Evolutionary conservation across 2,888 invertebrate species (phyloP).

Genomic region (Fabriciana adippe): DNA sequence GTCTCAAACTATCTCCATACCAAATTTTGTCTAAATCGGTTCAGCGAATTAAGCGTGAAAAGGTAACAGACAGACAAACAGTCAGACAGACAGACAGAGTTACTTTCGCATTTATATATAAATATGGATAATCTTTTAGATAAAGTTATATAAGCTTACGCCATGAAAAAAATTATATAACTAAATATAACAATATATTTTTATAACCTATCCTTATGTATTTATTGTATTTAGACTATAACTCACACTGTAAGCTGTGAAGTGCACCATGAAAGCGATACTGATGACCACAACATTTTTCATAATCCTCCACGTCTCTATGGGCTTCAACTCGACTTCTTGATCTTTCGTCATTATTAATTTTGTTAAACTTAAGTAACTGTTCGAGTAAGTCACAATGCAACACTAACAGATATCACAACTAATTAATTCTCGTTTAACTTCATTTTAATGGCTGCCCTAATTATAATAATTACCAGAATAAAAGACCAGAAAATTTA

Average conservation of each 20-base stretch:
- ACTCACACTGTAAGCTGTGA: conserved; percentile 83
- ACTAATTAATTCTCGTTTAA: neutral
- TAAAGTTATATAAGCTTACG: no score
- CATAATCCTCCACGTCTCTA: conserved; percentile 67
- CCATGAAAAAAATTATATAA: neutral
- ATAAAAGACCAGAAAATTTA: neutral
- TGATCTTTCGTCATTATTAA: conserved; percentile 39
- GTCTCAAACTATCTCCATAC: no score
- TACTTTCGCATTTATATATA: no score
- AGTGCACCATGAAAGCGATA: conserved; percentile 84
- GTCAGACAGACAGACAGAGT: no score
- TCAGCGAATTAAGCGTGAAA: no score
- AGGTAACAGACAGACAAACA: no score
- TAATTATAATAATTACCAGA: conserved; percentile 8
- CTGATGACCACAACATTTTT: conserved; percentile 81
- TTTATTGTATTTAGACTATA: conserved; percentile 6
- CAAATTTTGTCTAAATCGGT: no score
- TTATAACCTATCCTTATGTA: neutral
- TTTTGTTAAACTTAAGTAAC: conserved; percentile 1
- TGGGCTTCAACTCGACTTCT: conserved; percentile 47
- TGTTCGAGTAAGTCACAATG: neutral
- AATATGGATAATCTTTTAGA: no score
- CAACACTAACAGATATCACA: neutral
- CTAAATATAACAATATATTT: neutral
- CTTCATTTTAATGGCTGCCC: conserved; percentile 13